Base-by-base conservation (phyloP, 2,113 vertebrate species). In the Phrynosoma platyrhinos region DNA sequence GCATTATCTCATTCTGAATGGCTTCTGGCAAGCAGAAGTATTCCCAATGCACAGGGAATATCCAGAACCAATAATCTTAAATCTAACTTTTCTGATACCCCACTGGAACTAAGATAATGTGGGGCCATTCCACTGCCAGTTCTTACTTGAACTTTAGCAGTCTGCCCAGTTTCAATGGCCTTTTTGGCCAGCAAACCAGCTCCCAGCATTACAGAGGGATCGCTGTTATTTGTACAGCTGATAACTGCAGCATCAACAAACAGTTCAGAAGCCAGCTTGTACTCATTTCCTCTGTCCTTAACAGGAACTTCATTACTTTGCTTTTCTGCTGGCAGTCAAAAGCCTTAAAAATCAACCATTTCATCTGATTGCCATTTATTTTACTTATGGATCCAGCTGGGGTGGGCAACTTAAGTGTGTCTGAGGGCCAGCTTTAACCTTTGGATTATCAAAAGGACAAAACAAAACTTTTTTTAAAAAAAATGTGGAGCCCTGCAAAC, bases 221-320 rank as follows among this genome's bases (percentile, higher is more conserved):
- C 99, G 93, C 99, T 99, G 87, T 99, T 99, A 92, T 99, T 99
- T 90, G 99, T 99, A 92, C 98, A 99, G 95, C 99, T 99, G 97
- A 98, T 99, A 1, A 99, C 96, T 0, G 98, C 98, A 3, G 98
- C 98, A 74, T 98, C 97, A 94, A 99, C 98, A 89, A 99, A 95
- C 0, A 98, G 98, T 71, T 98, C 98, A 13, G 99, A 98, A 23
- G 95, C 96, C 78, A 99, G 96, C 79, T 95, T 93, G 91, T 98
- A 99, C 85, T 98, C 97, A 16, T 95, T 97, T 86, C 98, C 98
- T 83, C 97, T 95, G 88, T 98, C 98, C 66, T 95, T 93, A 93
- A 99, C 96, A 14, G 97, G 96, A n/a, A 99, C 91, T 27, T 42
- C 55, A 18, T 95, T 94, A 25, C 94, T 94, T 95, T 98, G 98